These are phyloP conservation scores for Porites lutea DNA, from an alignment of 64 coral and sea anemone species.

Conservation along the genomic window DNA sequence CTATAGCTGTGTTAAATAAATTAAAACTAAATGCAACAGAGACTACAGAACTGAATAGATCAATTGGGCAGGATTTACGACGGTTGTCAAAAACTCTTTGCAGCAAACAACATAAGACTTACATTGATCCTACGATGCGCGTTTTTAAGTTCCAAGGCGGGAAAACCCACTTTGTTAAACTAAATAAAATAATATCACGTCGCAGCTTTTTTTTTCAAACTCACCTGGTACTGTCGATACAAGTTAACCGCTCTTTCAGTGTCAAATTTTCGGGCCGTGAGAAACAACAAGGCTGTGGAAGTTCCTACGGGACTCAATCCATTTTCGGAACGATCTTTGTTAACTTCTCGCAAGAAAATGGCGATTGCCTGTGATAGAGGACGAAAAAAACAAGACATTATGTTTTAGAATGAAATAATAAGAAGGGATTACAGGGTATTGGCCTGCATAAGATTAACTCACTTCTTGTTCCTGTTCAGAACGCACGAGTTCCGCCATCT, in stretches of 20 bases:
- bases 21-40: too few relatives aligned
- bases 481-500: slow-evolving; percentile 43
- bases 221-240: slow-evolving; percentile 64
- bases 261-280: slow-evolving; percentile 67
- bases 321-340: slow-evolving; percentile 52
- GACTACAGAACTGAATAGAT: too few relatives aligned
- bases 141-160: background rate
- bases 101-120: too few relatives aligned
- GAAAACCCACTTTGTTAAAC: background rate
- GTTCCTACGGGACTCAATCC: slow-evolving; percentile 65
- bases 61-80: too few relatives aligned
- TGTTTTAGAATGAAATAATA: background rate
- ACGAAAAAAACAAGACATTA: slow-evolving; percentile 20
- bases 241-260: slow-evolving; percentile 54
- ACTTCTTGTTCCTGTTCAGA: slow-evolving; percentile 49
- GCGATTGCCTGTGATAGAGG: slow-evolving; percentile 48
- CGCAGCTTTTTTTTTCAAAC: background rate
- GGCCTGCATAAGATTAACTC: background rate
- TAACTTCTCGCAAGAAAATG: slow-evolving; percentile 46
- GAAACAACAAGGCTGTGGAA: slow-evolving; percentile 55
- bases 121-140: too few relatives aligned
- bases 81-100: too few relatives aligned
- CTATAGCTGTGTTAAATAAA: too few relatives aligned
- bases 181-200: background rate
- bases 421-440: slow-evolving; percentile 22